phyloP scores from a whole-genome alignment of 2,797 vertebrate species.

The Argya squamiceps region DNA sequence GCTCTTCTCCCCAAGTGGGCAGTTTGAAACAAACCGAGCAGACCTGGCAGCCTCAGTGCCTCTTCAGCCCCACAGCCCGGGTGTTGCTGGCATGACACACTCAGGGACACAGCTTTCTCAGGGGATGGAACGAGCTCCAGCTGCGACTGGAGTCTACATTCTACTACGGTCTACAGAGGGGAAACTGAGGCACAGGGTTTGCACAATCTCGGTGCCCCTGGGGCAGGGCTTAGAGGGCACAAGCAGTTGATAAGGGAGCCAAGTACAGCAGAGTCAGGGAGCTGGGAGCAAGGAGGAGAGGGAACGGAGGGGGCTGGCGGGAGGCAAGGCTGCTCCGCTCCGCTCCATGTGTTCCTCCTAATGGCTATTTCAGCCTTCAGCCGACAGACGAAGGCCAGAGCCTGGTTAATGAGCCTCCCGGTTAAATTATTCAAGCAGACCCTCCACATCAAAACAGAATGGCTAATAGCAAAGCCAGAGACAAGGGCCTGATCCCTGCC shows the following conservation, averaged over 20 bases:
- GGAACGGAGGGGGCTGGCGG: background rate
- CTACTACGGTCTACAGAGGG: background rate
- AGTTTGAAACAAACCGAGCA: background rate
- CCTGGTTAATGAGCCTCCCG: slow-evolving; percentile 28
- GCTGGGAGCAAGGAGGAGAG: background rate
- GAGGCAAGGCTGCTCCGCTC: background rate
- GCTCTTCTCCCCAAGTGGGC: background rate
- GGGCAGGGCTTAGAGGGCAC: background rate
- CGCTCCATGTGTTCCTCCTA: background rate
- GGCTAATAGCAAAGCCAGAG: background rate
- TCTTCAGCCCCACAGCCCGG: background rate
- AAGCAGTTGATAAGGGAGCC: background rate
- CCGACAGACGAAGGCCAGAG: slow-evolving; percentile 57
- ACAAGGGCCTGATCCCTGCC: background rate
- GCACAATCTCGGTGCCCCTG: fast-evolving
- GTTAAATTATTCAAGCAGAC: slow-evolving; percentile 55
- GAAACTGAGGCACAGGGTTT: background rate
- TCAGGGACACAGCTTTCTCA: fast-evolving
- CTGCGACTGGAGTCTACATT: background rate
- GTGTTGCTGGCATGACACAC: fast-evolving
- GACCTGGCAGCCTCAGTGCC: background rate
- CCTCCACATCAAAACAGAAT: background rate
- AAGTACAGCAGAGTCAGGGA: background rate
- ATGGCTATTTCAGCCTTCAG: slow-evolving; percentile 63
- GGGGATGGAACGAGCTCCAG: background rate